A percentile compares a stretch with the other conserved stretches of the same genome.
These are phyloP conservation scores for Saxidomus purpurata DNA, from an alignment of 1,140 invertebrate species.

Conservation along the genomic window DNA sequence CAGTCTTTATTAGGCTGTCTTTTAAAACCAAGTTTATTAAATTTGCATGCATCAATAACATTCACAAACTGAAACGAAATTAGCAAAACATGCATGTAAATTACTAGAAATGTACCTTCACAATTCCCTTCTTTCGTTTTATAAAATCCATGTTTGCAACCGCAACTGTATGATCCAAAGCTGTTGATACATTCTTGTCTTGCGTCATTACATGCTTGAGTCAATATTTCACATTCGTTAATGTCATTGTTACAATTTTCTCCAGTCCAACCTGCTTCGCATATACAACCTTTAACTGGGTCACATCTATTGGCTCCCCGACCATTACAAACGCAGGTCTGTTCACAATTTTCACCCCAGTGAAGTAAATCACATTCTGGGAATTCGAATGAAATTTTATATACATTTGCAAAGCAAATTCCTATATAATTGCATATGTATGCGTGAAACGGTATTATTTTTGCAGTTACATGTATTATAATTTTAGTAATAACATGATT, in stretches of 20 bases:
- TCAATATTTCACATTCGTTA: conserved; percentile 11
- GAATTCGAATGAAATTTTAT: too few species aligned
- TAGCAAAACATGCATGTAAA: neutral
- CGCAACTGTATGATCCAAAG: conserved; percentile 2
- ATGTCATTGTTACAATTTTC: conserved; percentile 36
- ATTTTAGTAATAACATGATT: too few species aligned
- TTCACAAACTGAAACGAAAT: too few species aligned
- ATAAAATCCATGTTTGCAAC: conserved; percentile 12
- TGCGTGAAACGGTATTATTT: too few species aligned
- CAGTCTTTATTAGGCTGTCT: too few species aligned
- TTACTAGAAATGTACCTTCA: conserved; percentile 3
- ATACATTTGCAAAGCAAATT: too few species aligned
- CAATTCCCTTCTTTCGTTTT: neutral
- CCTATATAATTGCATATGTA: too few species aligned
- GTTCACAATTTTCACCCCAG: conserved; percentile 23
- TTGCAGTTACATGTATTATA: too few species aligned
- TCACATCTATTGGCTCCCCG: conserved; percentile 15
- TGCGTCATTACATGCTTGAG: conserved; percentile 6
- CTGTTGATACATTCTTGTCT: conserved; percentile 25
- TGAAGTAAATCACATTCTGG: conserved; percentile 15
- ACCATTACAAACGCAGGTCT: conserved; percentile 27
- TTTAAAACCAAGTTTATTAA: too few species aligned
- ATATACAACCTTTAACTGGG: conserved; percentile 39
- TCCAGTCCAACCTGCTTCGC: conserved; percentile 37
- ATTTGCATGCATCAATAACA: too few species aligned